Base-by-base conservation (phyloP, 2,113 vertebrate species). In the Toxotes jaculatrix region DNA sequence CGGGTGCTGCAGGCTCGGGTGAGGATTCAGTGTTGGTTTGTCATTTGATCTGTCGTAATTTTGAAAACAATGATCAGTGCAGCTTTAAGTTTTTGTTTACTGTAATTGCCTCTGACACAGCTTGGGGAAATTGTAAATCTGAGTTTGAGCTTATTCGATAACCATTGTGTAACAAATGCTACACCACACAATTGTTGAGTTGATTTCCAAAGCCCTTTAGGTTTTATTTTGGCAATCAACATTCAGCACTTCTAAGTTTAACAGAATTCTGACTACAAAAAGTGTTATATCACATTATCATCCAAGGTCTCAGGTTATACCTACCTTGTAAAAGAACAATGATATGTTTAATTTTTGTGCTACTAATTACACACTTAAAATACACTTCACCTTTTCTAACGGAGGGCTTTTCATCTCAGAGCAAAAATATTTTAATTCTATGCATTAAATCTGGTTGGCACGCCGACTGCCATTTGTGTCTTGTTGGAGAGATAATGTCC, bases 161-260 rank as follows among this genome's bases (percentile, higher is more conserved):
- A 43, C 7, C 17, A n/a, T 32, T 55, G 27, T 68, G 6, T 40
- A 81, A 63, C 32, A 84, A 75, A 78, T 40, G 65, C 42, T 32
- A 6, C 59, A 53, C 11, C 55, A 80, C 74, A 68, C 27, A 60
- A 69, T 12, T 27, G 34, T 42, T 10, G 1, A 49, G 36, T 27
- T 60, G 23, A 68, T 7, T 57, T 43, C 36, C 19, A 73, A 57
- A 79, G 71, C 10, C 23, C n/a, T 17, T 69, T 7, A 61, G 16
- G 31, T 40, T 87, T 85, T 85, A 85, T 83, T 88, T 51, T 23
- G 47, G 21, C 67, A 49, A 34, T 40, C 19, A 62, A 65, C 62
- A 74, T 75, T 36, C 14, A 78, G 42, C 7, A 63, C 32, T 59
- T 75, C 19, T 47, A 64, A 63, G 40, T 40, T 4, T 12, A 67